phyloP scores from a whole-genome alignment of 2,797 vertebrate species.

The Tenualosa thibaudeaui region DNA sequence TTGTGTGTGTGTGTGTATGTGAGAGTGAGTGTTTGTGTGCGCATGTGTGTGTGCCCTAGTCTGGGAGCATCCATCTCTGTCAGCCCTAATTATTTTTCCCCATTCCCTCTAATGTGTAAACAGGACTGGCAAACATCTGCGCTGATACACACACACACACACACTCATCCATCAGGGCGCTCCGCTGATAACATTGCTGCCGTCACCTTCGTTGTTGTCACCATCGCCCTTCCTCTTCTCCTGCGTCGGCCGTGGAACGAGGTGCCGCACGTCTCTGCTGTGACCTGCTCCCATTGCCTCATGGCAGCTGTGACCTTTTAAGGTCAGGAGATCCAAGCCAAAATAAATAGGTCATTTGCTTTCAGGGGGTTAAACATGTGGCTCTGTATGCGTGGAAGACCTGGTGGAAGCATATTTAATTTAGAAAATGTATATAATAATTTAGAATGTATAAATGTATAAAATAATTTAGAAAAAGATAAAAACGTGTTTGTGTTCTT shows the following conservation, averaged over 20 bases:
- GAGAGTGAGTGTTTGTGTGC: neutral
- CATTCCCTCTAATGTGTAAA: conserved; percentile 43
- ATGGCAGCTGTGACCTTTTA: neutral
- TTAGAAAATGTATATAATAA: too few relatives aligned
- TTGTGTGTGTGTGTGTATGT: conserved; percentile 16
- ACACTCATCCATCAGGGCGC: conserved; percentile 24
- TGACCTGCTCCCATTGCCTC: neutral
- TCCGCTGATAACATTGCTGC: neutral
- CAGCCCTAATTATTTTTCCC: conserved; percentile 42
- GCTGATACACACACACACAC: neutral
- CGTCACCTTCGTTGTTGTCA: neutral
- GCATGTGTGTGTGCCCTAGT: conserved; percentile 5
- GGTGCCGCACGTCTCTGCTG: too few relatives aligned
- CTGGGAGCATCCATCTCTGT: conserved; percentile 42
- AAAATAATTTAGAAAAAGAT: too few relatives aligned
- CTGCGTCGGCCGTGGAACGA: too few relatives aligned
- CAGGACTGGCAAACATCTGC: conserved; percentile 21
- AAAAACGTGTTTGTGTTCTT: too few relatives aligned
- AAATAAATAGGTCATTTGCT: neutral
- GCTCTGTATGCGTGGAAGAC: neutral
- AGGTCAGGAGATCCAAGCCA: neutral
- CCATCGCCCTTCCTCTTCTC: neutral
- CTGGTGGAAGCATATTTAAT: too few relatives aligned
- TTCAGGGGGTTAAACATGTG: neutral
- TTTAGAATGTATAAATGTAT: too few relatives aligned